These are phyloP conservation scores for Danio albolineatus DNA, from an alignment of 2,797 vertebrate species.

Conservation along the genomic window DNA sequence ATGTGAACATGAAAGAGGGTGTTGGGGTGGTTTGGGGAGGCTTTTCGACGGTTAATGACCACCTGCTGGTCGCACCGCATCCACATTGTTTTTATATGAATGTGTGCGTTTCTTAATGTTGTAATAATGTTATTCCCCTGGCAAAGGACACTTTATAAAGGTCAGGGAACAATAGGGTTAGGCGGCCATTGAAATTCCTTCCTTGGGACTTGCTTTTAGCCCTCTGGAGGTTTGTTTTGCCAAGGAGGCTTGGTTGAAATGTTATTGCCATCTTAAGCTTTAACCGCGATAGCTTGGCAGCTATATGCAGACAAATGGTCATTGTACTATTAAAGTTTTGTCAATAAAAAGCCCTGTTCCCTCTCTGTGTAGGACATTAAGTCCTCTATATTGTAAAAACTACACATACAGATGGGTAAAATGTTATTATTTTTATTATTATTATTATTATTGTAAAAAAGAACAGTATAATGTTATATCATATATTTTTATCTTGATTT, in stretches of 20 bases:
- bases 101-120: slow-evolving; percentile 22
- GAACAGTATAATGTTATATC: no score
- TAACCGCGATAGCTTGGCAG: background rate
- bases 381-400: background rate
- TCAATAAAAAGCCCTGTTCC: background rate
- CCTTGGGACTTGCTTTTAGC: background rate
- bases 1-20: slow-evolving; percentile 28
- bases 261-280: slow-evolving; percentile 16
- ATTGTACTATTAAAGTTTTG: background rate
- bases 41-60: slow-evolving; percentile 5
- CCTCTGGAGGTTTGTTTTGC: slow-evolving; percentile 25
- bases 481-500: no score
- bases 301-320: background rate
- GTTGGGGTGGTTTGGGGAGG: background rate
- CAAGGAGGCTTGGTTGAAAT: background rate
- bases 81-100: background rate
- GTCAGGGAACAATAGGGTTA: slow-evolving; percentile 51
- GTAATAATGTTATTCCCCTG: background rate
- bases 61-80: slow-evolving; percentile 2
- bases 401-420: background rate
- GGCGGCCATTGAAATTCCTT: slow-evolving; percentile 45
- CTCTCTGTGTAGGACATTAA: background rate
- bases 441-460: no score
- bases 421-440: background rate
- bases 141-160: slow-evolving; percentile 34